Evolutionary conservation across 2,113 vertebrate genomes (phyloP), one percentile per base, ranked within the genome.

Genomic region (Trematomus loennbergii): DNA sequence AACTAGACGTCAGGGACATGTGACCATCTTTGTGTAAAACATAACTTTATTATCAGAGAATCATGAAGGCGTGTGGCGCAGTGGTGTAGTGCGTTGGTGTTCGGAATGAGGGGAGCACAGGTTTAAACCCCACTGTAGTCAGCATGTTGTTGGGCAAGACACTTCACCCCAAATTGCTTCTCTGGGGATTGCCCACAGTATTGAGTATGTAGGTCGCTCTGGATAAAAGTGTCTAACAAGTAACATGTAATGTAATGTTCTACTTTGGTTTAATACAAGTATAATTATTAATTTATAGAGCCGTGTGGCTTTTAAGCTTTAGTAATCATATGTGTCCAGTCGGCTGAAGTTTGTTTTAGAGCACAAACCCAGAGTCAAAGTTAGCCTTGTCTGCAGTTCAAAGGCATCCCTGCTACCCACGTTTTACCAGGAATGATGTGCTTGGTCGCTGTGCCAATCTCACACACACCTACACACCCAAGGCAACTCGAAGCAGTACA

Each of bases 401-500:
- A 92, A 87, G 76, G 8, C 20, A 55, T 45, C 48, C 48, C 71
- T 58, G 80, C 83, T 72, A 80, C 81, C 49, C 62, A 58, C 43
- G 76, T 50, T 86, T n/a, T 48, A 18, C 59, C 7, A 48, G 71
- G 57, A 78, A 59, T 64, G 64, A 79, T 40, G 18, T 16, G 52
- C 53, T 59, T 2, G 13, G 25, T 48, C 3, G 4, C 71, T 6
- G 20, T 75, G 70, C 82, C 80, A 68, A 71, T 60, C 48, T 49
- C 55, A 49, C 74, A 79, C 84, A 79, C 84, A 79, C 81, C 33
- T 50, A 79, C 82, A 75, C 52, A 72, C 58, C 63, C 75, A 40
- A 57, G 65, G 52, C 1, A 3, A 70, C 66, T 52, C 1, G 5
- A 79, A 80, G 75, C 79, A 61, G 61, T 58, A 46, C 79, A 77